Percentiles rank a stretch among this genome's conserved stretches.
These are phyloP conservation scores for Drosophila nr. fundita DNA, from an alignment of 2,888 invertebrate species.

Conservation along the genomic window DNA sequence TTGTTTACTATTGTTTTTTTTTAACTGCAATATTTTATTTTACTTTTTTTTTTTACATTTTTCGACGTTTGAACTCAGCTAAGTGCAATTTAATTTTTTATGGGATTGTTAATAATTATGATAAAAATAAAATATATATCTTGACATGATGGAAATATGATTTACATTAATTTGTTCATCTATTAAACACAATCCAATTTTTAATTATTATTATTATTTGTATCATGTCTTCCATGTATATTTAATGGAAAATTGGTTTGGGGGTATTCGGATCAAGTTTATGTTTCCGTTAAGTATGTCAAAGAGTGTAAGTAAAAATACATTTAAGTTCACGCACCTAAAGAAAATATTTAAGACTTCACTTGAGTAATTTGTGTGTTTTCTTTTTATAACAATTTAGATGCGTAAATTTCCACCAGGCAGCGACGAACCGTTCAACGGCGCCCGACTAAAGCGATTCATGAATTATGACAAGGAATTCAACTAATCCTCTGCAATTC, in stretches of 20 bases:
- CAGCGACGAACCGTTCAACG: constrained; percentile 87
- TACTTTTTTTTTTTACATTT: background rate
- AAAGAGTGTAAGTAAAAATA: constrained; percentile 34
- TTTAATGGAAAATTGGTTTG: constrained; percentile 32
- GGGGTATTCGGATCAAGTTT: constrained; percentile 29
- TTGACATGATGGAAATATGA: constrained; percentile 22
- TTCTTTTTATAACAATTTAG: constrained; percentile 83
- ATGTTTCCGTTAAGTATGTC: constrained; percentile 5
- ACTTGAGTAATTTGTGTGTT: background rate
- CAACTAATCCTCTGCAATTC: constrained; percentile 58
- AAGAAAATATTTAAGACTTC: background rate
- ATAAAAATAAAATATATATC: background rate
- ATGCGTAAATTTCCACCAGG: constrained; percentile 90
- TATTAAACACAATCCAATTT: background rate
- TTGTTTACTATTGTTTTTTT: too few relatives aligned
- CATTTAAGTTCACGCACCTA: background rate
- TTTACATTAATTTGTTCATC: background rate
- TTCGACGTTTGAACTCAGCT: constrained; percentile 11
- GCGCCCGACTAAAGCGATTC: constrained; percentile 86
- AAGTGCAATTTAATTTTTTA: background rate
- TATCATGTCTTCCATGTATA: constrained; percentile 17
- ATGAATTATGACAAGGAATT: constrained; percentile 85
- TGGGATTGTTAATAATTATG: constrained; percentile 4
- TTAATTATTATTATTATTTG: background rate
- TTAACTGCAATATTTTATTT: background rate